Conservation (phyloP, 2,888 invertebrate genomes). For the Drosophila stalkeri region DNA sequence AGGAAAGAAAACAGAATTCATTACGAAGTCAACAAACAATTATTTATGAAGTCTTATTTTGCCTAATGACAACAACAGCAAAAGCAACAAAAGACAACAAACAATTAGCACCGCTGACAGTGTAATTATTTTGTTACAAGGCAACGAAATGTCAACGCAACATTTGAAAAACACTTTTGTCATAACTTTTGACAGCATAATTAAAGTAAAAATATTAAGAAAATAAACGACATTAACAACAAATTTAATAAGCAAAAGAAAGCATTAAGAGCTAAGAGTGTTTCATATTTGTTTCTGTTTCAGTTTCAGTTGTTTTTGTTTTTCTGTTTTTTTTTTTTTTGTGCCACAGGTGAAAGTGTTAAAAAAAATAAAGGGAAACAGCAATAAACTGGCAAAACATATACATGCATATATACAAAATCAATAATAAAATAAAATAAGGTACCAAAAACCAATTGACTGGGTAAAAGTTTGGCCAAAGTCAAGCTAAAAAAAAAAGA, state of each 20-base stretch:
- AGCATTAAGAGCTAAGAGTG: conserved; percentile 56
- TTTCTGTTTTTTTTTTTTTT: conserved; percentile 26
- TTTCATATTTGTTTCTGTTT: conserved; percentile 43
- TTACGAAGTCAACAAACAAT: not conserved
- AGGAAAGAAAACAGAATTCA: not conserved
- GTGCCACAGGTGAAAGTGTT: conserved; percentile 69
- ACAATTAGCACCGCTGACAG: conserved; percentile 34
- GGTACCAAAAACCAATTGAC: conserved; percentile 59
- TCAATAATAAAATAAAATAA: conserved; percentile 43
- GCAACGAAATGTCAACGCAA: conserved; percentile 34
- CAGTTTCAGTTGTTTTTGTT: conserved; percentile 27
- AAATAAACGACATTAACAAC: conserved; percentile 31
- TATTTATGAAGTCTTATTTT: not conserved
- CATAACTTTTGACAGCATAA: conserved; percentile 40
- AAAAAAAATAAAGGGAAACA: conserved; percentile 50
- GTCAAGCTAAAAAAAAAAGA: not conserved
- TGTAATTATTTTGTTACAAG: conserved; percentile 40
- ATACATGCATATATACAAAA: conserved; percentile 19
- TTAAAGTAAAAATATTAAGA: conserved; percentile 13
- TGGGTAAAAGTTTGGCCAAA: conserved; percentile 12
- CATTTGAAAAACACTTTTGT: conserved; percentile 43
- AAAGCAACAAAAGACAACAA: conserved; percentile 11
- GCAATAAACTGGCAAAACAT: conserved; percentile 25
- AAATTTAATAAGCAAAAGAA: conserved; percentile 61
- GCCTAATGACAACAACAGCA: not conserved